Base-by-base conservation (phyloP, 2,888 invertebrate species). In the Troilus luridus region DNA sequence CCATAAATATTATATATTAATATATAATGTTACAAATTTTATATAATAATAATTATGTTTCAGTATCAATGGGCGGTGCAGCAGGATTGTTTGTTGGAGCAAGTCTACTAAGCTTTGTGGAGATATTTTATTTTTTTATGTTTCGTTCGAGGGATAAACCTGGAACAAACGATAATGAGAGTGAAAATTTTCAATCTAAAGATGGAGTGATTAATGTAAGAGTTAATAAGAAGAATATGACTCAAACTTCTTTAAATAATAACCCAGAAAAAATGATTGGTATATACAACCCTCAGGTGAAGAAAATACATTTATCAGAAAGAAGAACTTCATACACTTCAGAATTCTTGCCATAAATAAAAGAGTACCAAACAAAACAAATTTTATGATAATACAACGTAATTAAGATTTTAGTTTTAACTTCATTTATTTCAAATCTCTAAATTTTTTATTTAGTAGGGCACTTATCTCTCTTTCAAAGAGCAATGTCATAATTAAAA, bases 31-130 rank as follows among this genome's bases (percentile, higher is more conserved):
- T n/a, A n/a, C n/a, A n/a, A n/a, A n/a, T n/a, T n/a, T 41, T 41
- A 41, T 41, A 41, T 41, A 41, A 41, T 41, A n/a, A n/a, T n/a
- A n/a, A n/a, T n/a, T n/a, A n/a, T 54, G 72, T 94, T 94, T 90
- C 93, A 96, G 96, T 96, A 56, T 96, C 96, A 0, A 96, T 96
- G 91, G 96, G 96, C 0, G 96, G 96, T 88, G 96, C 96, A 0
- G 95, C 96, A 0, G 96, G 96, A 0, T 94, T 96, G 1, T 96
- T 96, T 93, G 95, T 96, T 21, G 96, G 96, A 14, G 96, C 96
- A 0, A 96, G 96, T 93, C 94, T 96, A n/a, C 94, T 96, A 0
- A 96, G 96, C 93, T 96, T 96, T 93, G 95, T 96, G 19, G 96
- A 96, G 93, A 94, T 96, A 10, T 93, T 96, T 59, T 96, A 96